phyloP scores from a whole-genome alignment of 1,140 invertebrate species.

The Neodiprion lecontei region DNA sequence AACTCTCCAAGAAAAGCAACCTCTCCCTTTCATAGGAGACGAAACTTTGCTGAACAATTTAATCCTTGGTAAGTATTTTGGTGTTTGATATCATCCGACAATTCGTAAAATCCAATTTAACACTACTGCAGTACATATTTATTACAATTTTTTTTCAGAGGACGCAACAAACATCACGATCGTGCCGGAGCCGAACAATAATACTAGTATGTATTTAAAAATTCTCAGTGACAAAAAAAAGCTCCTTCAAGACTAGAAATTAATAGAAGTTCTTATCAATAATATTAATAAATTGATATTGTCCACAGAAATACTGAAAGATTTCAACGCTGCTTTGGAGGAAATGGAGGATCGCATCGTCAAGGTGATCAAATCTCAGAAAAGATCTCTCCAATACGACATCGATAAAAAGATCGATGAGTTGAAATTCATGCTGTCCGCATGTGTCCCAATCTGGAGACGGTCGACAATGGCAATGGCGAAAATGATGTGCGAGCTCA shows the following conservation, averaged over 20 bases:
- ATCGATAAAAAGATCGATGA: slow-evolving; percentile 15
- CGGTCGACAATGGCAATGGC: not conserved
- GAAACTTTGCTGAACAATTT: slow-evolving; percentile 1
- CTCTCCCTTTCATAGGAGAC: slow-evolving; percentile 13
- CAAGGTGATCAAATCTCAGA: slow-evolving; percentile 6
- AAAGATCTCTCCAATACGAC: slow-evolving; percentile 15
- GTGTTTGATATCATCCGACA: not conserved
- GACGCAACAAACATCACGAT: not conserved
- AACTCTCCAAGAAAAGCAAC: not conserved
- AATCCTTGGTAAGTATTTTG: slow-evolving; percentile 14
- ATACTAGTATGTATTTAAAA: slow-evolving; percentile 7
- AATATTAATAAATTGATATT: not conserved
- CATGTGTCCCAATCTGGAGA: slow-evolving; percentile 4
- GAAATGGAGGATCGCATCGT: slow-evolving; percentile 13
- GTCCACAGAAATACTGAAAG: slow-evolving; percentile 17
- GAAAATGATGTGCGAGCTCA: slow-evolving; percentile 14
- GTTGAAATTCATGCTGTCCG: slow-evolving; percentile 11
- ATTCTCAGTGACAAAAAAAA: slow-evolving; percentile 3
- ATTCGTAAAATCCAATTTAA: not conserved
- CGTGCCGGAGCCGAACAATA: slow-evolving; percentile 9
- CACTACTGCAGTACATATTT: slow-evolving; percentile 10
- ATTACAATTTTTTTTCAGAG: slow-evolving; percentile 10
- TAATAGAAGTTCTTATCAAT: slow-evolving; percentile 6
- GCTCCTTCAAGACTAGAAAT: not conserved
- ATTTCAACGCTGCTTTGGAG: slow-evolving; percentile 15